phyloP scores from a whole-genome alignment of 2,888 invertebrate genomes.

The Eumerus sabulonum region DNA sequence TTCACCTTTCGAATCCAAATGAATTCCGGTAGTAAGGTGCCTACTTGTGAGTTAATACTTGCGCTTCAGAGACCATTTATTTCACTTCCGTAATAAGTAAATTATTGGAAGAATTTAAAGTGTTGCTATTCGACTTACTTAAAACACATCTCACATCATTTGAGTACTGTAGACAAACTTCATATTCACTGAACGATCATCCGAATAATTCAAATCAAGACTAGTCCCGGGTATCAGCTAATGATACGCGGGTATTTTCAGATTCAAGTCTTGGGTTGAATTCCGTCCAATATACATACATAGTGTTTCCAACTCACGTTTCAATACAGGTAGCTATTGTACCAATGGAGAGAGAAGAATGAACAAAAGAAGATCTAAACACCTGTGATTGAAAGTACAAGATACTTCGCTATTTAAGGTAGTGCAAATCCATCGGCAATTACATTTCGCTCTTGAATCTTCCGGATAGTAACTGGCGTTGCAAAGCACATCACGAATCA shows the following conservation, averaged over 20 bases:
- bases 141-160: too few relatives aligned
- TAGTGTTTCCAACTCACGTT: constrained; percentile 48
- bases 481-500: background rate
- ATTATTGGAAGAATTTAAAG: too few relatives aligned
- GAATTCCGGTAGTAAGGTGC: too few relatives aligned
- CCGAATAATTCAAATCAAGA: constrained; percentile 19
- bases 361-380: constrained; percentile 9
- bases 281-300: background rate
- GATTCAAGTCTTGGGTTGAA: background rate
- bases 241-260: constrained; percentile 16
- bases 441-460: constrained; percentile 20
- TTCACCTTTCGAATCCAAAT: too few relatives aligned
- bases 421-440: constrained; percentile 24
- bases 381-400: constrained; percentile 1
- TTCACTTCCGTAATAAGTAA: too few relatives aligned
- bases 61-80: too few relatives aligned
- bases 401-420: constrained; percentile 45
- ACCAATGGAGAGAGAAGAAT: constrained; percentile 22
- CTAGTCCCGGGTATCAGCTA: constrained; percentile 37
- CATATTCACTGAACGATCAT: constrained; percentile 15
- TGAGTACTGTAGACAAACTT: too few relatives aligned
- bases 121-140: too few relatives aligned
- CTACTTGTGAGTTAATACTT: too few relatives aligned
- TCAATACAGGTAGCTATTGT: constrained; percentile 34
- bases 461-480: constrained; percentile 1